Conservation (phyloP, 2,113 vertebrate genomes). For the Pterocles gutturalis region DNA sequence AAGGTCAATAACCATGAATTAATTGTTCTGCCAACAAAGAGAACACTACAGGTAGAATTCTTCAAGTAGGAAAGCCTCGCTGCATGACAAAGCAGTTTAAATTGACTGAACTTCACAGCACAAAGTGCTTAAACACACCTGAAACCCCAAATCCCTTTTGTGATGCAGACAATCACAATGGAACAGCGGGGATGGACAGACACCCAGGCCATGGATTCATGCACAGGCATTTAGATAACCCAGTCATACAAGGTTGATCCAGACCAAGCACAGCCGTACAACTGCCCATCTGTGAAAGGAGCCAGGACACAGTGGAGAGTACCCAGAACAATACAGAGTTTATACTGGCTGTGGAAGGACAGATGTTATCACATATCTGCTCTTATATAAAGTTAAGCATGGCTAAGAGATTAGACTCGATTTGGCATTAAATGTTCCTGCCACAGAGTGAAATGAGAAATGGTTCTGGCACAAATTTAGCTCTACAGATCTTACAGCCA, state of each 20-base stretch:
- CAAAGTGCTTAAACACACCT: not conserved
- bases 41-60: not conserved
- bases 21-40: not conserved
- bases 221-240: not conserved
- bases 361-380: not conserved
- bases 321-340: not conserved
- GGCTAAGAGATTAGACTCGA: not conserved
- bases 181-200: not conserved
- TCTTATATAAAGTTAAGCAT: not conserved
- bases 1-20: not conserved
- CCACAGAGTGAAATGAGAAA: not conserved
- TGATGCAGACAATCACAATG: not conserved
- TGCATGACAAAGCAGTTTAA: not conserved
- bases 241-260: not conserved
- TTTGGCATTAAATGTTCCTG: not conserved
- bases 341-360: not conserved
- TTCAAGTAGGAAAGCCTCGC: not conserved
- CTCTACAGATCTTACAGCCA: not conserved
- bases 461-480: not conserved
- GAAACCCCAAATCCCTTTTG: not conserved
- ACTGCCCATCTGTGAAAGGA: not conserved
- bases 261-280: not conserved
- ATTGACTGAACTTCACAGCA: not conserved
- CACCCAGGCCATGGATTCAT: not conserved
- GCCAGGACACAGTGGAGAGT: fast-evolving